Percentiles rank a stretch among this genome's conserved stretches.
Conservation (phyloP, 2,113 vertebrate genomes). For the Neolamprologus modestus region DNA sequence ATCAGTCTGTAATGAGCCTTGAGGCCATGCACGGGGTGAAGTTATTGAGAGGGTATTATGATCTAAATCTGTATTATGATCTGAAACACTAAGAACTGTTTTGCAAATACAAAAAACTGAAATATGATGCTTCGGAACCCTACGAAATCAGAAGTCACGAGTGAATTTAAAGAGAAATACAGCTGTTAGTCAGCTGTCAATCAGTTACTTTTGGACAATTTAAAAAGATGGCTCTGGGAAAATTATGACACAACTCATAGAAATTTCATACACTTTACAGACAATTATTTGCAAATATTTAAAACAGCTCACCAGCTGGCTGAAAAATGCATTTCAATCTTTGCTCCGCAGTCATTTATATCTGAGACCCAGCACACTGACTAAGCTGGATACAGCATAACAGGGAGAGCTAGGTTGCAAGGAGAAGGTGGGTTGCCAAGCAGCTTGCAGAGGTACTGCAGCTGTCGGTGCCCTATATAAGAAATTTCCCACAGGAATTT, state of each 20-base stretch:
- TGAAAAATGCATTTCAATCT: neutral
- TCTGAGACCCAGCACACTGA: neutral
- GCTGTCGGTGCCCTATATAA: neutral
- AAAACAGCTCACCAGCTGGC: neutral
- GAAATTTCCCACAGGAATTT: neutral
- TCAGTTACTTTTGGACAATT: neutral
- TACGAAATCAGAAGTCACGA: neutral
- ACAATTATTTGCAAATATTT: neutral
- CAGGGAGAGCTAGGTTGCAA: neutral
- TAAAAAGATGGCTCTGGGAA: neutral
- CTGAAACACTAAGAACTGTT: neutral
- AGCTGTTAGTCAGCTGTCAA: neutral
- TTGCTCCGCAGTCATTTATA: neutral
- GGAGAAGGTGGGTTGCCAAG: neutral
- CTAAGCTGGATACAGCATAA: neutral
- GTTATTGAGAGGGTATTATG: neutral
- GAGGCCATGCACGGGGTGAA: neutral
- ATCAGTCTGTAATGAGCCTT: constrained; percentile 20
- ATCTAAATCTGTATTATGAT: neutral
- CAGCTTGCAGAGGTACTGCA: neutral
- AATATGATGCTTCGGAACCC: neutral
- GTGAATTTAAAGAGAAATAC: neutral
- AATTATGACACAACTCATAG: neutral
- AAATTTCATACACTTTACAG: neutral
- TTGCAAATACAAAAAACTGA: neutral